These are phyloP conservation scores for Pomatorhinus ruficollis DNA, from an alignment of 2,113 vertebrate genomes.

Conservation along the genomic window DNA sequence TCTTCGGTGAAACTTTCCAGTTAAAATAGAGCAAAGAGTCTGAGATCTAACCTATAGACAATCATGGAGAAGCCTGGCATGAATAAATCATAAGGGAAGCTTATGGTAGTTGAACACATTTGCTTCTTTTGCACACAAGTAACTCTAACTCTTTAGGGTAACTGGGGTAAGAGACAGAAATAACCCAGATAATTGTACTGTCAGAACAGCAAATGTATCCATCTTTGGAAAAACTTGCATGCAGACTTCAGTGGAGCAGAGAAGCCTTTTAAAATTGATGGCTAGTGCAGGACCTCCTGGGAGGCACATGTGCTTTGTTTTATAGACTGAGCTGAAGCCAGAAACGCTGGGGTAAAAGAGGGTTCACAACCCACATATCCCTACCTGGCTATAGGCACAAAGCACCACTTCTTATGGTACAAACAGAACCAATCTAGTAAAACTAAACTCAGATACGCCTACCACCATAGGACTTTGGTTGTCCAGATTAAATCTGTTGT, in stretches of 20 bases:
- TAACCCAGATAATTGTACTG: neutral
- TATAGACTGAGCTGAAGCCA: neutral
- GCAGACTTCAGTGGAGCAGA: neutral
- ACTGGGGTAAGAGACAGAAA: neutral
- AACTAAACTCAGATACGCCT: neutral
- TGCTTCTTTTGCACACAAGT: neutral
- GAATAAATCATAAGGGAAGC: neutral
- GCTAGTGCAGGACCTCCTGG: neutral
- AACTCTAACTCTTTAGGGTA: neutral
- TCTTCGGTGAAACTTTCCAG: neutral
- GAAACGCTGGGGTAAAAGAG: neutral
- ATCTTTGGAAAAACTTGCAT: slow-evolving; percentile 36
- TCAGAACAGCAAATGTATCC: slow-evolving; percentile 4
- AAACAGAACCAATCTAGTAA: neutral
- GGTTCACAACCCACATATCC: neutral
- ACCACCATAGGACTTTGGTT: neutral
- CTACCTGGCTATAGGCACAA: neutral
- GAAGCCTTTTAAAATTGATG: neutral
- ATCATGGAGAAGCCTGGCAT: neutral
- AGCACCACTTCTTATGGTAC: neutral
- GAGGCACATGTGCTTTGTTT: slow-evolving; percentile 12
- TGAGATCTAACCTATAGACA: neutral
- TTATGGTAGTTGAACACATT: neutral
- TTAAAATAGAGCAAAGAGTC: neutral
- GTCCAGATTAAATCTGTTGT: neutral